Evolutionary conservation across 2,113 vertebrate genomes (phyloP).

Genomic region (Ibidorhyncha struthersii): DNA sequence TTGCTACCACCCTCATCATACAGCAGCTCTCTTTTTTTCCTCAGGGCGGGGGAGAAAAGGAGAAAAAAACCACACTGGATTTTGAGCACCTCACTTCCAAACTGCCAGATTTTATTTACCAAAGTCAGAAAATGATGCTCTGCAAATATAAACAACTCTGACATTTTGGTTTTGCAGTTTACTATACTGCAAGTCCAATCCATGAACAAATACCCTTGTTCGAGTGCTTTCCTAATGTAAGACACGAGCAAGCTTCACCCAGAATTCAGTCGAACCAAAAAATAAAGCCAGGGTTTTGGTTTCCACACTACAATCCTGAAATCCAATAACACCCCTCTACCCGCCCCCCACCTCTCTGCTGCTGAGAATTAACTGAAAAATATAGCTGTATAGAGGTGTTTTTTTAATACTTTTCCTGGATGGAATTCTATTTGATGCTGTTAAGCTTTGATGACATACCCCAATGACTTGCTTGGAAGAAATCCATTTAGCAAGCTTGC

Average conservation of each 20-base stretch:
- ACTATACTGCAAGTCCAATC: background rate
- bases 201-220: background rate
- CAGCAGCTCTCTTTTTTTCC: background rate
- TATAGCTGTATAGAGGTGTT: background rate
- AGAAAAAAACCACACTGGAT: rapidly evolving
- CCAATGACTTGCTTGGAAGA: constrained; percentile 64
- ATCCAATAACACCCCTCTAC: background rate
- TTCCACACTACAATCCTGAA: background rate
- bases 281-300: background rate
- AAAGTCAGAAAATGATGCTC: background rate
- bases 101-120: background rate
- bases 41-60: background rate
- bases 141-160: background rate
- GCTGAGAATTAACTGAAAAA: constrained; percentile 34
- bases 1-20: background rate
- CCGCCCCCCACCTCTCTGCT: background rate
- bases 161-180: background rate
- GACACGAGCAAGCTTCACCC: background rate
- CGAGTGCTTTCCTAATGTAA: background rate
- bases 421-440: constrained; percentile 60
- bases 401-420: constrained; percentile 54
- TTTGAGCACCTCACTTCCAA: background rate
- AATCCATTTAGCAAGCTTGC: constrained; percentile 64
- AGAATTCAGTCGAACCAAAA: background rate
- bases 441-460: constrained; percentile 68